Evolutionary conservation across 2,797 vertebrate genomes (phyloP), one percentile per base, ranked within the genome.

Genomic region (Schizopygopsis malacanthus): DNA sequence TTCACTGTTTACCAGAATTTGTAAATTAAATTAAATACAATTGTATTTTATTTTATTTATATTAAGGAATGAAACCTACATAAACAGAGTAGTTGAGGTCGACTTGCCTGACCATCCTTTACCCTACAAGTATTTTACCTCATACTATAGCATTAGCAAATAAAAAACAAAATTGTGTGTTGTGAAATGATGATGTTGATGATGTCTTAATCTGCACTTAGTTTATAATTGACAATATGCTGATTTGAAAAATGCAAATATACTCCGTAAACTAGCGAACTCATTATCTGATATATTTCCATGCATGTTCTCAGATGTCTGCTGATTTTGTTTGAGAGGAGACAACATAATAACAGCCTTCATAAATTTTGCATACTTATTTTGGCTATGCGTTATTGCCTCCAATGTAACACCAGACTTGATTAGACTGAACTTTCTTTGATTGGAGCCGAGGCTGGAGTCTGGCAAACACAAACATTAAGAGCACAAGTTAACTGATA

Each of bases 401-500:
- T 79, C 83, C 65, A 71, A 52, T 7, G 52, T n/a, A 79, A 47
- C 15, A 25, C 20, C 41, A 37, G 47, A 71, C 76, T 70, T 79
- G 83, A 85, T 79, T 71, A 70, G 65, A 33, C 39, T 71, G 50
- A 85, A 71, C 76, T 61, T 71, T 71, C 18, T 71, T 37, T 85
- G 73, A 84, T 71, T 71, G 18, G 47, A 70, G 28, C 22, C 1
- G 61, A 77, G 4, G 33, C 15, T 67, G 9, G 3, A 65, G n/a
- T 8, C 18, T 20, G 41, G 16, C 9, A 54, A 78, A 78, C 47
- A 45, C 33, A n/a, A 18, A 9, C 7, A 41, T 41, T 18, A 8
- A 45, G 63, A 71, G 7, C 11, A 43, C 50, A 33, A 33, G 70
- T 83, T 33, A 82, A 73, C 6, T 10, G 39, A 25, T 61, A 41